A percentile compares a stretch with the other conserved stretches of the same genome.
Evolutionary conservation across 2,888 invertebrate species (phyloP).

Genomic region (Agrotis segetum): DNA sequence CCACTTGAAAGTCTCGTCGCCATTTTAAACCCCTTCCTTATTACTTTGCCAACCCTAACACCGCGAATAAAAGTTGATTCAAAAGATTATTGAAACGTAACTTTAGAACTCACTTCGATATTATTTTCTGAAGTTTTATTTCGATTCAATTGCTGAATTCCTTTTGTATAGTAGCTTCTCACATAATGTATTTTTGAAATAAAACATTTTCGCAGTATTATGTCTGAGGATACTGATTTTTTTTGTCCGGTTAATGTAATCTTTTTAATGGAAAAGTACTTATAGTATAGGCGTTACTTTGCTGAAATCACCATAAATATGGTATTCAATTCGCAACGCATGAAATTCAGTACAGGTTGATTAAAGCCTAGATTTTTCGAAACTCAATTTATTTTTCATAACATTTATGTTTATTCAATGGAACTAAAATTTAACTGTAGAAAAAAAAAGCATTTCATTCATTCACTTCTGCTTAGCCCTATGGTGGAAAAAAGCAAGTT

Average conservation of each 20-base stretch:
- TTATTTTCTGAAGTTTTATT: constrained; percentile 31
- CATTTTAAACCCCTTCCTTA: constrained; percentile 35
- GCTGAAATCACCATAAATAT: no score
- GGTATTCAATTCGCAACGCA: no score
- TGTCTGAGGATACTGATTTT: not conserved
- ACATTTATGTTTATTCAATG: no score
- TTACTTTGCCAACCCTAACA: constrained; percentile 31
- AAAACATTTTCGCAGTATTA: not conserved
- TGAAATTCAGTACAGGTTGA: no score
- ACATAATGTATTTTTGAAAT: not conserved
- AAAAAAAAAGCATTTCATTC: no score
- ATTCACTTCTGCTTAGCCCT: no score
- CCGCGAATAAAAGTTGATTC: constrained; percentile 36
- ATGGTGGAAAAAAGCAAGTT: no score
- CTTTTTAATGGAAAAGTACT: no score
- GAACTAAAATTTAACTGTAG: no score
- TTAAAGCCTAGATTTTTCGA: no score
- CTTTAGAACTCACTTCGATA: constrained; percentile 28
- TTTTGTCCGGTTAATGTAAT: not conserved
- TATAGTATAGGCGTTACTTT: no score
- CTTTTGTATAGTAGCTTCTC: not conserved
- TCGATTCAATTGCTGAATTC: constrained; percentile 13
- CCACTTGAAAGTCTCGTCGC: constrained; percentile 24
- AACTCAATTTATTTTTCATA: no score
- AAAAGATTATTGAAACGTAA: constrained; percentile 47